Conservation (phyloP, 2,888 invertebrate genomes). For the Eupithecia insigniata region DNA sequence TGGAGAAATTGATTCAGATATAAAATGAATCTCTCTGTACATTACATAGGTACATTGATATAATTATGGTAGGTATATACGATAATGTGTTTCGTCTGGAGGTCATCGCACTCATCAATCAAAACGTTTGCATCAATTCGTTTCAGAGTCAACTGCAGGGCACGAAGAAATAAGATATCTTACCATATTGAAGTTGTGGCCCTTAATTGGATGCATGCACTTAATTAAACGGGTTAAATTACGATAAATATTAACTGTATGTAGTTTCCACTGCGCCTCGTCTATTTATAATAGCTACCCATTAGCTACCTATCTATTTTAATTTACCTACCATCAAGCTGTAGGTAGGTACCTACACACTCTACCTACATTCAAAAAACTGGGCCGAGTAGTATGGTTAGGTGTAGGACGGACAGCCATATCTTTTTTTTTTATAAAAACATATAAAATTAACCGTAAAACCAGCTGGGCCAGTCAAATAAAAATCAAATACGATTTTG, state of each 20-base stretch:
- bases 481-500: background rate
- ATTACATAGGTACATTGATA: conserved; percentile 1
- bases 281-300: background rate
- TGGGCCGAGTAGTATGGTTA: too few relatives aligned
- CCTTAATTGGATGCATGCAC: conserved; percentile 61
- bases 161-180: conserved; percentile 70
- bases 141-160: conserved; percentile 61
- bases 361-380: too few relatives aligned
- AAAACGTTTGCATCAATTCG: conserved; percentile 75
- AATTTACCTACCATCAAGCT: background rate
- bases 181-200: conserved; percentile 52
- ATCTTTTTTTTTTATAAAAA: too few relatives aligned
- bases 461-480: too few relatives aligned
- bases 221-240: conserved; percentile 53
- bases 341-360: too few relatives aligned
- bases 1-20: background rate
- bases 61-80: background rate
- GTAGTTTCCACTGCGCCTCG: background rate
- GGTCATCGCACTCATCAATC: conserved; percentile 74
- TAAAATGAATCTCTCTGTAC: background rate
- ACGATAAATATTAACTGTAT: conserved; percentile 38
- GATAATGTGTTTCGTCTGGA: conserved; percentile 54
- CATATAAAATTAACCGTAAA: too few relatives aligned
- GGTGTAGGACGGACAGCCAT: too few relatives aligned
- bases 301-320: background rate